Conservation (phyloP, 2,797 vertebrate genomes). For the Cetoscarus ocellatus region DNA sequence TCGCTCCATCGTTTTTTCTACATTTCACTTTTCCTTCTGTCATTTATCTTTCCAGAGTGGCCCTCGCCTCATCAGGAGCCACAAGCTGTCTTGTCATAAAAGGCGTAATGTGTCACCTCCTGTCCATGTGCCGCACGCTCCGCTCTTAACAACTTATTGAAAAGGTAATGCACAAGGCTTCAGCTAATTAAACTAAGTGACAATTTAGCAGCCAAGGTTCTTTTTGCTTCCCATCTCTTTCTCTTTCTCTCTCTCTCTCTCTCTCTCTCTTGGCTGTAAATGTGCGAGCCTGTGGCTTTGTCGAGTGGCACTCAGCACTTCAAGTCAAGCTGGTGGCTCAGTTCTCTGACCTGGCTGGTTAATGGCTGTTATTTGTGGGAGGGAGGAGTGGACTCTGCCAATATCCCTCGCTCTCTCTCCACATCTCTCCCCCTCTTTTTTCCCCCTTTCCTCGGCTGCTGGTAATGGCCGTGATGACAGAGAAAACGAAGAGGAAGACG, state of each 20-base stretch:
- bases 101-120: constrained; percentile 63
- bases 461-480: constrained; percentile 64
- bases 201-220: constrained; percentile 86
- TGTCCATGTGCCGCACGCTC: constrained; percentile 36
- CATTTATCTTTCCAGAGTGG: constrained; percentile 35
- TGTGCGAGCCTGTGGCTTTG: constrained; percentile 94
- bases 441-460: constrained; percentile 54
- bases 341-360: constrained; percentile 94
- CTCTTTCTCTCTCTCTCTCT: constrained; percentile 1
- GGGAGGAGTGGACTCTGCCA: constrained; percentile 69
- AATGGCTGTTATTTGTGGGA: constrained; percentile 98
- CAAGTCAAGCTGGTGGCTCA: constrained; percentile 93
- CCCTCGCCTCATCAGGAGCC: constrained; percentile 47
- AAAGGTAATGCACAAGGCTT: constrained; percentile 79
- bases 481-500: constrained; percentile 42
- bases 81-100: constrained; percentile 58
- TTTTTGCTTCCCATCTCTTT: constrained; percentile 82
- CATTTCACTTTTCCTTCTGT: constrained; percentile 22
- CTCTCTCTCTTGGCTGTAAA: constrained; percentile 81
- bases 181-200: constrained; percentile 83
- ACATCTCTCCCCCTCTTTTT: constrained; percentile 28
- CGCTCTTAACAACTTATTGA: constrained; percentile 75
- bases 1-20: background rate
- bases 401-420: constrained; percentile 59
- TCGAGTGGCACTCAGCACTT: constrained; percentile 96